A percentile compares a stretch with the other conserved stretches of the same genome.
These are phyloP conservation scores for Atherinomorus stipes DNA, from an alignment of 2,113 vertebrate species.

Conservation along the genomic window DNA sequence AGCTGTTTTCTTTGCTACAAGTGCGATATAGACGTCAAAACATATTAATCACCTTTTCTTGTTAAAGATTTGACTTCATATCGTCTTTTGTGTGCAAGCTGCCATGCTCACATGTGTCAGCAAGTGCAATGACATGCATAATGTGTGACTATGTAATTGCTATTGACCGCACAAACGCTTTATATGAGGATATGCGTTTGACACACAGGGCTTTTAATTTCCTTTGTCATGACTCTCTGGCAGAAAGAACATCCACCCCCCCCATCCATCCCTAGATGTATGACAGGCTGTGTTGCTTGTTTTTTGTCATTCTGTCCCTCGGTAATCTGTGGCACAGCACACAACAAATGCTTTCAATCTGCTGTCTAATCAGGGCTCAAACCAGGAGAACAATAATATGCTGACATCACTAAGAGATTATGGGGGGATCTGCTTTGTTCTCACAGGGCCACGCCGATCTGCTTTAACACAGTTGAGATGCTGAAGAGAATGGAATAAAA, in stretches of 20 bases:
- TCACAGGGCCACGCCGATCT: constrained; percentile 37
- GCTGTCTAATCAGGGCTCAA: constrained; percentile 70
- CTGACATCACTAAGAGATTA: constrained; percentile 67
- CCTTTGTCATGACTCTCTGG: constrained; percentile 5
- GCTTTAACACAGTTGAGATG: constrained; percentile 31
- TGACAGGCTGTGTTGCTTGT: constrained; percentile 12
- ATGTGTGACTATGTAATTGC: constrained; percentile 16
- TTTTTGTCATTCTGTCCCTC: constrained; percentile 22
- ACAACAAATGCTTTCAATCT: constrained; percentile 75
- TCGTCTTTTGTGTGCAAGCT: constrained; percentile 1
- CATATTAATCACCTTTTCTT: background rate
- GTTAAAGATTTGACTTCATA: background rate
- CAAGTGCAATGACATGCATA: background rate
- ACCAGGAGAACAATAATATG: constrained; percentile 52
- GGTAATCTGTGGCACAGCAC: constrained; percentile 48
- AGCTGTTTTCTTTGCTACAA: background rate
- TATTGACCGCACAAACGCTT: constrained; percentile 10
- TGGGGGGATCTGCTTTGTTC: constrained; percentile 55
- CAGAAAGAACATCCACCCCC: background rate
- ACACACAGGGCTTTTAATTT: background rate
- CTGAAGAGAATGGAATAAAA: constrained; percentile 4
- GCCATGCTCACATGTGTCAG: background rate
- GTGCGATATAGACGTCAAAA: background rate
- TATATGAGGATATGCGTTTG: background rate
- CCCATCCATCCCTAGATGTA: constrained; percentile 11